Evolutionary conservation across 2,888 invertebrate species (phyloP).

Genomic region (Macaria liturata): DNA sequence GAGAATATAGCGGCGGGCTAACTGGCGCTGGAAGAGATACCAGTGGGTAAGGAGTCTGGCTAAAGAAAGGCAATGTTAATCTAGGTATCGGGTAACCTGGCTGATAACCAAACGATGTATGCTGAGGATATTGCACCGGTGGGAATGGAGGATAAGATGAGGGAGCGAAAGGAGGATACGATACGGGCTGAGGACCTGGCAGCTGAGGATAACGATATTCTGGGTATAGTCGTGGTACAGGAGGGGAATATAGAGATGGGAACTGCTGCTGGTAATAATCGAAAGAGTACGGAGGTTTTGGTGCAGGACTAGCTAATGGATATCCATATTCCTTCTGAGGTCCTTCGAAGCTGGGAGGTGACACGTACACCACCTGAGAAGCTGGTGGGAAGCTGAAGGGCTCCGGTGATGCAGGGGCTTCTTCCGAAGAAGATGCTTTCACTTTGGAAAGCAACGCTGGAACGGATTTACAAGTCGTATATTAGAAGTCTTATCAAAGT

Average conservation of each 20-base stretch:
- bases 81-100: constrained; percentile 10
- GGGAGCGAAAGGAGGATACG: constrained; percentile 1
- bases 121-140: constrained; percentile 8
- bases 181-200: constrained; percentile 22
- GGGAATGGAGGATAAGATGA: constrained; percentile 23
- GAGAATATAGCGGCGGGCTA: no score
- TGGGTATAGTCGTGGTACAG: constrained; percentile 32
- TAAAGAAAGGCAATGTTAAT: constrained; percentile 9
- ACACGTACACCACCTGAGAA: constrained; percentile 41
- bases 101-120: constrained; percentile 13
- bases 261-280: constrained; percentile 33
- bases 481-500: no score
- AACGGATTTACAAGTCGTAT: constrained; percentile 5
- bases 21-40: constrained; percentile 3
- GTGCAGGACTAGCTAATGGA: constrained; percentile 31
- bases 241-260: constrained; percentile 34
- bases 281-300: constrained; percentile 39
- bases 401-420: constrained; percentile 31
- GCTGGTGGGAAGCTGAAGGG: constrained; percentile 40
- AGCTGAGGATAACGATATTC: constrained; percentile 34
- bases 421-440: constrained; percentile 26
- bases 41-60: constrained; percentile 21
- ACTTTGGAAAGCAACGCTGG: constrained; percentile 46
- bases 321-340: constrained; percentile 40
- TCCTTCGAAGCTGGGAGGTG: constrained; percentile 36